Evolutionary conservation across 2,113 vertebrate species (phyloP).

Genomic region (Beaufortia kweichowensis): DNA sequence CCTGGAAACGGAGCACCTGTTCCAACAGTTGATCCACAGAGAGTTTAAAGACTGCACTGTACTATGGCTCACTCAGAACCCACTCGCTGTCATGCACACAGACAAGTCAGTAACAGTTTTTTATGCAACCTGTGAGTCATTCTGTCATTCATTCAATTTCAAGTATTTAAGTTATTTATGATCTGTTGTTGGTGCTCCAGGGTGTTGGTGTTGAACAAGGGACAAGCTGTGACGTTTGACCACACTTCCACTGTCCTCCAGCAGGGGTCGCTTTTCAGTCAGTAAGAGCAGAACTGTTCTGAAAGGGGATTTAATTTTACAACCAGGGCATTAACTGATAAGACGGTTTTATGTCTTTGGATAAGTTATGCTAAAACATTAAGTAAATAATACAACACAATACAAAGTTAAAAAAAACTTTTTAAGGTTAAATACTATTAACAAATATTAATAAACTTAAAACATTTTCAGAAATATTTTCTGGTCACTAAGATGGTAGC

Average conservation of each 20-base stretch:
- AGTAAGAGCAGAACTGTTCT: constrained; percentile 17
- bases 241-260: constrained; percentile 60
- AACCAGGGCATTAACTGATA: too few relatives aligned
- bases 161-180: not conserved
- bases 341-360: too few relatives aligned
- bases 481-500: too few relatives aligned
- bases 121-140: not conserved
- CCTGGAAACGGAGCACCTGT: constrained; percentile 62
- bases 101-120: constrained; percentile 55
- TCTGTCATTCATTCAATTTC: not conserved
- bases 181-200: constrained; percentile 55
- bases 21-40: constrained; percentile 65
- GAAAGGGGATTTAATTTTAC: not conserved
- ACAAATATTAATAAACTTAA: too few relatives aligned
- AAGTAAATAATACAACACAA: too few relatives aligned
- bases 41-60: constrained; percentile 67
- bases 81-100: constrained; percentile 64
- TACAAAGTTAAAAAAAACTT: too few relatives aligned
- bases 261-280: constrained; percentile 63
- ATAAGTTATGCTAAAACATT: too few relatives aligned
- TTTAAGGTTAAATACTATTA: too few relatives aligned
- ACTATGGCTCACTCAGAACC: constrained; percentile 65
- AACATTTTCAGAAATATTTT: not conserved
- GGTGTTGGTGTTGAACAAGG: constrained; percentile 69
- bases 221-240: constrained; percentile 68